Evolutionary conservation across 2,797 vertebrate genomes (phyloP), one percentile per base, ranked within the genome.

Genomic region (Lutjanus campechanus): DNA sequence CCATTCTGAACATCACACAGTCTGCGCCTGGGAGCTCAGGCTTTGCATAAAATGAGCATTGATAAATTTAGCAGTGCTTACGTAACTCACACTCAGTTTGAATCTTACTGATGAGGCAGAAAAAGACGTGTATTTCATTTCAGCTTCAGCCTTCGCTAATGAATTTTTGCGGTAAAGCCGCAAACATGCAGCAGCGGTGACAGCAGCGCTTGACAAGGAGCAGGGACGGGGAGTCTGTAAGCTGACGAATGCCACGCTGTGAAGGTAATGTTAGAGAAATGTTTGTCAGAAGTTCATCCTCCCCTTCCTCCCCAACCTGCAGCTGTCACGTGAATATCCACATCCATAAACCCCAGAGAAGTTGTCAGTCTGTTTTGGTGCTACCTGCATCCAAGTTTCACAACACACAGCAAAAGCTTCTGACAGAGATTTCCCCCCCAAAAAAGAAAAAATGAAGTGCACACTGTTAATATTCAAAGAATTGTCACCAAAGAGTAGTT

Each of bases 21-120:
- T 91, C 89, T 91, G 90, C 55, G 86, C 85, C 91, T 88, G 81
- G 85, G 82, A 94, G 92, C 92, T 91, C 84, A 74, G 89, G 92
- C 93, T 95, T 94, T 93, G 92, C 93, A 94, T 95, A 89, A 95
- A 95, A 94, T 88, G 91, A 95, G 92, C 89, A 91, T 94, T 93
- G 94, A 95, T 95, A 95, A 94, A 95, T 96, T 94, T 96, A 95
- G 94, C 94, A 73, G 90, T 0, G 71, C 88, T 96, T 95, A 95
- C 85, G 68, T 94, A 96, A 96, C 93, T 85, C 83, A 65, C 67
- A 55, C 88, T 95, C 93, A 85, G 88, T 95, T 93, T 85, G 92
- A 94, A 95, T 95, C 90, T 90, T 86, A 91, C 91, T 94, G 93
- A 95, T 95, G 93, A 95, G 88, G 93, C 93, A 94, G 93, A 88